Conservation (phyloP, 92 coral and sea anemone genomes). For the Isaurus tuberculatus region DNA sequence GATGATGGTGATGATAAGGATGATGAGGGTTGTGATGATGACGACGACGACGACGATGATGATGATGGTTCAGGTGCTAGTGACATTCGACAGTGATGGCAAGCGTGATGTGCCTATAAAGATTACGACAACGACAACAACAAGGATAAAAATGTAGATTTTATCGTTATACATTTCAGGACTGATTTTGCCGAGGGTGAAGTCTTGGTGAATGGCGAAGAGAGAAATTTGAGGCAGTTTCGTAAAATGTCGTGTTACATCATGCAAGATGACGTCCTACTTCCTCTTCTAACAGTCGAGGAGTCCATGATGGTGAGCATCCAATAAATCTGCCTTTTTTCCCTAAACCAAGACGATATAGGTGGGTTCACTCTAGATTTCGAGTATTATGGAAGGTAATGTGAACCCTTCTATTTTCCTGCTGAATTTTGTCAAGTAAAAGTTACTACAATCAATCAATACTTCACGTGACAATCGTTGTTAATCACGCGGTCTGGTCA, state of each 20-base stretch:
- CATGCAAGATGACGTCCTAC: slow-evolving; percentile 97
- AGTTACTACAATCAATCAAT: too few relatives aligned
- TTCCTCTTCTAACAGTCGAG: slow-evolving; percentile 94
- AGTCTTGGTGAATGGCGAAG: slow-evolving; percentile 90
- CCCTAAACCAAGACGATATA: neutral
- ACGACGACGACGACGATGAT: neutral
- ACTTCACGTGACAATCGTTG: too few relatives aligned
- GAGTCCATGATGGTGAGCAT: slow-evolving; percentile 97
- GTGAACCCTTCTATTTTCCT: too few relatives aligned
- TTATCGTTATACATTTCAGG: slow-evolving; percentile 51
- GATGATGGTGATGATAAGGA: neutral
- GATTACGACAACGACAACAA: neutral
- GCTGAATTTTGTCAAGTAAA: too few relatives aligned
- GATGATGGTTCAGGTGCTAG: neutral
- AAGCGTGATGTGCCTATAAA: too few relatives aligned
- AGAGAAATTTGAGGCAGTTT: slow-evolving; percentile 92
- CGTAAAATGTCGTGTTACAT: slow-evolving; percentile 98
- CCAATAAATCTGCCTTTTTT: neutral
- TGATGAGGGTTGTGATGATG: too few relatives aligned
- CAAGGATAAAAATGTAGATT: neutral
- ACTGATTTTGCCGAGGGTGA: slow-evolving; percentile 85
- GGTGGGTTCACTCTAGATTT: too few relatives aligned
- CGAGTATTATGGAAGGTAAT: neutral
- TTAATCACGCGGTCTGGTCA: neutral
- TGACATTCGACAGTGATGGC: neutral